A percentile compares a stretch with the other conserved stretches of the same genome.
Conservation (phyloP, 2,797 vertebrate genomes). For the Anguilla obscura region DNA sequence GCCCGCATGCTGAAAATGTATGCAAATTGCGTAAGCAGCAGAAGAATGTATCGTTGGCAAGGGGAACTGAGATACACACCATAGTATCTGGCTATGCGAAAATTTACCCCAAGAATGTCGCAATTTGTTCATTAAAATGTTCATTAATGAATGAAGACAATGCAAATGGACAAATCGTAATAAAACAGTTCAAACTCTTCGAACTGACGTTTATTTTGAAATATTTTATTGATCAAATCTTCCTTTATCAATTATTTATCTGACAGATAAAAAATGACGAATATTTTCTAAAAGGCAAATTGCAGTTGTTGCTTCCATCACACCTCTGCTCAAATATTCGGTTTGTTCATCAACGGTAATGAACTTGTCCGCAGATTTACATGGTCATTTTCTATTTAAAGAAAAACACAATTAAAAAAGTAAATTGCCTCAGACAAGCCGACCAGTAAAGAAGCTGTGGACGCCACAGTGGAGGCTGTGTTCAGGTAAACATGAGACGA, state of each 20-base stretch:
- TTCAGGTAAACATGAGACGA: background rate
- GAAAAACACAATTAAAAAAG: background rate
- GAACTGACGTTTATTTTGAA: background rate
- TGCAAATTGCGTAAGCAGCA: background rate
- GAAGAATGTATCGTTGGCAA: background rate
- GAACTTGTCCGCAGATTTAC: background rate
- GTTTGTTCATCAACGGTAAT: background rate
- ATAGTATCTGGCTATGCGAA: background rate
- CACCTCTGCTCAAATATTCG: background rate
- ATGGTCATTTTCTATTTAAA: background rate
- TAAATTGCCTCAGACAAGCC: background rate
- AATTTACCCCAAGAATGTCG: background rate
- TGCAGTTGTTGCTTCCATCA: background rate
- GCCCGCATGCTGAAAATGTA: background rate
- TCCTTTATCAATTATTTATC: background rate
- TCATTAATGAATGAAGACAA: background rate
- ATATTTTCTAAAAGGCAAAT: background rate
- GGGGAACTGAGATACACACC: background rate
- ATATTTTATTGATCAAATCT: background rate
- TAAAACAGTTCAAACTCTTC: background rate
- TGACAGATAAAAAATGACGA: constrained; percentile 2
- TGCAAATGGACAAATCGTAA: background rate
- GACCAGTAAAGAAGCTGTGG: background rate
- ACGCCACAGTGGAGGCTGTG: background rate
- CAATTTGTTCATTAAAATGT: background rate